Evolutionary conservation across 2,888 invertebrate genomes (phyloP), one percentile per base, ranked within the genome.

Genomic region (Spisula solida): DNA sequence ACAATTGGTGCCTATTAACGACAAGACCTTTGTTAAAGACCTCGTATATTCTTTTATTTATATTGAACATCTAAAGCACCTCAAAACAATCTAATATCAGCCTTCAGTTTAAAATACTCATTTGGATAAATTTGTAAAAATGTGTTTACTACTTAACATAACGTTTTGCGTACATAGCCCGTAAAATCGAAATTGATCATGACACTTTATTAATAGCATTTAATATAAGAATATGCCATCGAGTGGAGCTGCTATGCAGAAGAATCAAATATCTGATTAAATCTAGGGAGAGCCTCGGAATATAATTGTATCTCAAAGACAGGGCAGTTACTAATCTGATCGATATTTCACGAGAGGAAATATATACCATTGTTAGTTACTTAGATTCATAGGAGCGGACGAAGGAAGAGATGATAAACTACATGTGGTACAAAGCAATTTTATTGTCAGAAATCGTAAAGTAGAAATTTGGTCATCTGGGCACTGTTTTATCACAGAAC

Each of bases 191-290:
- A 41, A 12, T 51, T 5, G 14, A 51, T 51, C 6, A 10, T 12
- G 51, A 16, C 12, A 66, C 60, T 66, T 66, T n/a, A 66, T 66
- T 66, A 25, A 66, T 66, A 66, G 12, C 60, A 66, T 66, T 66
- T 25, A 25, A 66, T 25, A 25, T 25, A 66, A 2, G 25, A n/a
- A 66, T 25, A 66, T n/a, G 2, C 25, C 25, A 66, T 25, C 25
- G 6, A 66, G 60, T n/a, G 60, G 25, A n/a, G 25, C 10, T 25
- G 25, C 10, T 25, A n/a, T n/a, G 60, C n/a, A 66, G n/a, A 66
- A 5, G 25, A 66, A 66, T 8, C n/a, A 25, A 25, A 66, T 66
- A 66, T 66, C 60, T 66, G 25, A 66, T 66, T 66, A 66, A 66
- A 66, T 25, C 25, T n/a, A 66, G 25, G 25, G 60, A 66, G 60